phyloP scores from a whole-genome alignment of 2,113 vertebrate genomes.

The Halichoeres trimaculatus region DNA sequence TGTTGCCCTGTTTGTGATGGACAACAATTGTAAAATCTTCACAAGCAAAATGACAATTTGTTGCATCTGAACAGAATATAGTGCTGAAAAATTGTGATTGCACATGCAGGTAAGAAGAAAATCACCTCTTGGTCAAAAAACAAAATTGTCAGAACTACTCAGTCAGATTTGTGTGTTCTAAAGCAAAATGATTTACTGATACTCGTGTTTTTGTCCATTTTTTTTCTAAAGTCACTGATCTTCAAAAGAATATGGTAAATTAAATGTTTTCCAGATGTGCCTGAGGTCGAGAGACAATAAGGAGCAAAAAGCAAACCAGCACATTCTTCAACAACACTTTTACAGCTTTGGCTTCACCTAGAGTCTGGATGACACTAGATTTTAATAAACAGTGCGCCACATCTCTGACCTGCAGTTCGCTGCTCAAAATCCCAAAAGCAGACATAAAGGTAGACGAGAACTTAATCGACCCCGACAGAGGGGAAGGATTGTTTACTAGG shows the following conservation, averaged over 20 bases:
- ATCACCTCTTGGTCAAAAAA: no score
- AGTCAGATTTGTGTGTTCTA: no score
- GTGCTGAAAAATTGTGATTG: no score
- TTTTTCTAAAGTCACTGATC: background rate
- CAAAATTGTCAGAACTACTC: no score
- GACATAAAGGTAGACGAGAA: conserved; percentile 13
- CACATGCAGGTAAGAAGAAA: no score
- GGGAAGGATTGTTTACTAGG: background rate
- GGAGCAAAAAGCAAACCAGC: background rate
- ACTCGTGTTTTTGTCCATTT: background rate
- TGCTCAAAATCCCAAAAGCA: background rate
- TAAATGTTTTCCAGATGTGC: conserved; percentile 4
- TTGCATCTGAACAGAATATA: no score
- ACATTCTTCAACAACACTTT: conserved; percentile 21
- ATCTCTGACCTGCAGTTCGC: conserved; percentile 2
- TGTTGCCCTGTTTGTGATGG: no score
- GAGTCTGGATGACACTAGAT: background rate
- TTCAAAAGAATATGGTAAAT: background rate
- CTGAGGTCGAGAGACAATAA: background rate
- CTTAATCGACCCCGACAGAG: background rate
- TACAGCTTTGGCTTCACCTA: conserved; percentile 11
- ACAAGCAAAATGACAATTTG: no score
- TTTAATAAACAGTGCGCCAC: background rate
- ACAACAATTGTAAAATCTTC: no score
- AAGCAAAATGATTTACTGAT: background rate